These are phyloP conservation scores for Tinamus major DNA, from an alignment of 2,797 vertebrate genomes.

Conservation along the genomic window DNA sequence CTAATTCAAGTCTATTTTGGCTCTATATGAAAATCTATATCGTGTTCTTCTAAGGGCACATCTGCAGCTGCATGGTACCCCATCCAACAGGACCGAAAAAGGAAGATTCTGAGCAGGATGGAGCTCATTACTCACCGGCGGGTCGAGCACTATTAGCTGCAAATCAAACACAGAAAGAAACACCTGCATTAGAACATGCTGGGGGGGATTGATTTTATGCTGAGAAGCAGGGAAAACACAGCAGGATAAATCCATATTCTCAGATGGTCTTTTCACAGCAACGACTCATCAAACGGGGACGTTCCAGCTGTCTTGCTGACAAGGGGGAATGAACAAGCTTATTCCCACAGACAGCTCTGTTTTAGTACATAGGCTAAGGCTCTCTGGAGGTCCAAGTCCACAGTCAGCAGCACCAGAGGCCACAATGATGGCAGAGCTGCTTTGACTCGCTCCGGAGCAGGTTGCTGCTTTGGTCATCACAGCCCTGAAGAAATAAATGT, in stretches of 20 bases:
- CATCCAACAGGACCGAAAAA: background rate
- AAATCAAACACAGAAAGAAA: slow-evolving; percentile 83
- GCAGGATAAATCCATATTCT: background rate
- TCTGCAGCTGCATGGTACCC: background rate
- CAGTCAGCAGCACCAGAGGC: background rate
- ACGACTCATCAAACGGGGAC: rapidly evolving
- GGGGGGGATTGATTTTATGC: background rate
- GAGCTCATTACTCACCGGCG: slow-evolving; percentile 88
- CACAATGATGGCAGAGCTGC: background rate
- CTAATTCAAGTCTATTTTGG: slow-evolving; percentile 5
- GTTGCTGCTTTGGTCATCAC: background rate
- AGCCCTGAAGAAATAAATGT: background rate
- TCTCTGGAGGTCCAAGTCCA: rapidly evolving
- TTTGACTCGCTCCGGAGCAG: background rate
- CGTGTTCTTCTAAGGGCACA: background rate
- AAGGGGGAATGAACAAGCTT: background rate
- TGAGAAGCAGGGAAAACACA: background rate
- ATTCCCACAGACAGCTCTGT: background rate
- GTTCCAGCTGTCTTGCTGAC: background rate
- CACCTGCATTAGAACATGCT: slow-evolving; percentile 16
- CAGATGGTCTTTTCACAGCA: background rate
- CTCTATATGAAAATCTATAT: background rate
- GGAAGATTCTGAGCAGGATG: background rate
- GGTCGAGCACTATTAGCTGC: slow-evolving; percentile 96
- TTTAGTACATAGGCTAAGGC: background rate